phyloP scores from a whole-genome alignment of 2,113 vertebrate species.

The Actenoides hombroni region DNA sequence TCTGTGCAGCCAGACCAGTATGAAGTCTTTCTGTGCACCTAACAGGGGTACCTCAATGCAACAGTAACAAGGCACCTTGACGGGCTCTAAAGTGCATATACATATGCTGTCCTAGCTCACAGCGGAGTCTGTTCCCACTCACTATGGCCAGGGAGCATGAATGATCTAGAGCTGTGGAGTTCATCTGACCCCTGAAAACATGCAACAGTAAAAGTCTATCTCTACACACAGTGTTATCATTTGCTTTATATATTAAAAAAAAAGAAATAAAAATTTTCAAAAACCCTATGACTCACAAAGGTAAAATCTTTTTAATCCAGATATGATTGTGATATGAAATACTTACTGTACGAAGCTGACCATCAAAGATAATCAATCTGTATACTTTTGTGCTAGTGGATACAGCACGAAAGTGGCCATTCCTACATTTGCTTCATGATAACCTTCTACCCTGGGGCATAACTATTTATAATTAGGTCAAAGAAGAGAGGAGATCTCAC shows the following conservation, averaged over 20 bases:
- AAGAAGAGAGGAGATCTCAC: background rate
- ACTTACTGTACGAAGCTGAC: background rate
- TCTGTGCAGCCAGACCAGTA: background rate
- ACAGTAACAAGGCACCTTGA: accelerated
- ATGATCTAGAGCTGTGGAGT: background rate
- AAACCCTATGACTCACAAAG: background rate
- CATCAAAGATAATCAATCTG: background rate
- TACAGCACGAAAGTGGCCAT: background rate
- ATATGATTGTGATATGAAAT: background rate
- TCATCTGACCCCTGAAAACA: background rate
- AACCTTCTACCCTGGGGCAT: background rate
- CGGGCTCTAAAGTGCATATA: background rate
- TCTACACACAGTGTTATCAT: background rate
- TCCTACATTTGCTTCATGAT: background rate
- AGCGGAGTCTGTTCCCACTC: no score
- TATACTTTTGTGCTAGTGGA: background rate
- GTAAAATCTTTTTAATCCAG: background rate
- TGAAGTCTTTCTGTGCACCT: background rate
- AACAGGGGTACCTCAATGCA: background rate
- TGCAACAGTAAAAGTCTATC: background rate
- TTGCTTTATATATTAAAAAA: background rate
- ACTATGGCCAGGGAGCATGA: background rate
- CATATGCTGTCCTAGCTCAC: accelerated
- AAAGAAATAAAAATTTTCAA: background rate
- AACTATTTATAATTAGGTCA: background rate